A percentile compares a stretch with the other conserved stretches of the same genome.
phyloP scores from a whole-genome alignment of 2,113 vertebrate species.

The Epinephelus moara region DNA sequence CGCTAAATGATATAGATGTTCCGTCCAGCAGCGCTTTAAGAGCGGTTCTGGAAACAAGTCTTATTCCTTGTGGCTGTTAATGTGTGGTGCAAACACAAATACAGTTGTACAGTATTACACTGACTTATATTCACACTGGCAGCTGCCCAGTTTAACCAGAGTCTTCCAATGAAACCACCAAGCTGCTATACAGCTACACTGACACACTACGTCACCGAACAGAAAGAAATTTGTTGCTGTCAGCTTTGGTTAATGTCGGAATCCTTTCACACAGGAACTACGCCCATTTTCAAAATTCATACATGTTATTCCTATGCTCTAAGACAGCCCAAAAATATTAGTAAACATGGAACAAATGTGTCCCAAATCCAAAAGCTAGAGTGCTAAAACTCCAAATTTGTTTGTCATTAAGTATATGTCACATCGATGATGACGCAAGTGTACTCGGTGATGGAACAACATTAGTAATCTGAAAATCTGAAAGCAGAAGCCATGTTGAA shows the following conservation, averaged over 20 bases:
- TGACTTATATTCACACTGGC: slow-evolving; percentile 42
- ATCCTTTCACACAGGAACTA: background rate
- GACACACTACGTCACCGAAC: background rate
- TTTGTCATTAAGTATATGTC: too few relatives aligned
- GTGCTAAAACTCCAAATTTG: too few relatives aligned
- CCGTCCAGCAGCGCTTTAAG: slow-evolving; percentile 11
- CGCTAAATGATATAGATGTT: background rate
- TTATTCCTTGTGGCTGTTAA: slow-evolving; percentile 58
- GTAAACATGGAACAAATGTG: too few relatives aligned
- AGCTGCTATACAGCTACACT: background rate
- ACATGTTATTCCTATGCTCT: too few relatives aligned
- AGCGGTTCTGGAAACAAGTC: slow-evolving; percentile 40
- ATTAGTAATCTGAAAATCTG: too few relatives aligned
- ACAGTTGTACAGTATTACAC: slow-evolving; percentile 49
- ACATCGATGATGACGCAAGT: too few relatives aligned
- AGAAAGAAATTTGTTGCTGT: background rate
- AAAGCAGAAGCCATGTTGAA: too few relatives aligned
- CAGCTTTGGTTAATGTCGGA: background rate
- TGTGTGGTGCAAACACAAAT: slow-evolving; percentile 56
- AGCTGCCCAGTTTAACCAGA: slow-evolving; percentile 57
- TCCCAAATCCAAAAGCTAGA: too few relatives aligned
- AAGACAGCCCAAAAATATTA: too few relatives aligned
- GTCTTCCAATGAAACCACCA: slow-evolving; percentile 37
- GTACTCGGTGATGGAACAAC: too few relatives aligned
- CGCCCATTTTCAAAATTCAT: too few relatives aligned